Evolutionary conservation across 2,113 vertebrate genomes (phyloP).

Genomic region (Propithecus coquereli): DNA sequence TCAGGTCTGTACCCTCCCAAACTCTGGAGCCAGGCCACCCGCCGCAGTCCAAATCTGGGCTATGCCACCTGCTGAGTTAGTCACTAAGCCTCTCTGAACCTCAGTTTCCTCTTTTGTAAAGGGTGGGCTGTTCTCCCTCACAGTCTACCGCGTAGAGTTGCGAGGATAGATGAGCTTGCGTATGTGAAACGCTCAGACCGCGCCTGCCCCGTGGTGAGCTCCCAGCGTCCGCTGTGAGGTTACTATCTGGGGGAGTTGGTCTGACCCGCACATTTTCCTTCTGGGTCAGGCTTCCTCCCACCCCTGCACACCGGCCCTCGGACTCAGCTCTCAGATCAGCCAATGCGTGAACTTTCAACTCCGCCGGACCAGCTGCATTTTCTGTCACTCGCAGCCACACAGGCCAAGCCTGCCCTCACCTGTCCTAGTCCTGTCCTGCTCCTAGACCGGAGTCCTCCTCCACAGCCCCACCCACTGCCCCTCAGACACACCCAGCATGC

Average conservation of each 20-base stretch:
- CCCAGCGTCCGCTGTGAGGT: too few species aligned
- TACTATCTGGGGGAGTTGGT: not conserved
- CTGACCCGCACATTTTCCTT: not conserved
- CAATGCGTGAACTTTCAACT: not conserved
- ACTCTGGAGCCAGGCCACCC: not conserved
- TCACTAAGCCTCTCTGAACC: not conserved
- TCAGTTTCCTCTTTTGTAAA: not conserved
- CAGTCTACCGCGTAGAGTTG: not conserved
- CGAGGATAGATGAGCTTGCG: not conserved
- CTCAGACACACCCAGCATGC: not conserved
- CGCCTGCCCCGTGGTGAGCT: rapidly evolving
- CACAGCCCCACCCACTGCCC: not conserved
- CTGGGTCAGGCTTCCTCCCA: not conserved
- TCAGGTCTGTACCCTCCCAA: too few species aligned
- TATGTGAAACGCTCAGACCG: rapidly evolving
- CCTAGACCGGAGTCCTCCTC: not conserved
- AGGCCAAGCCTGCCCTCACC: not conserved
- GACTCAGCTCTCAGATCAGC: not conserved
- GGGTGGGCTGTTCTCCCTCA: not conserved
- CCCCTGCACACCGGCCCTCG: not conserved
- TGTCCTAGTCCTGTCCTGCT: too few species aligned
- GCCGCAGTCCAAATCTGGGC: not conserved
- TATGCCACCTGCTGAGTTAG: not conserved
- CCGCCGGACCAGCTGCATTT: not conserved
- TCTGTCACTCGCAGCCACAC: not conserved